Percentiles rank a stretch among this genome's conserved stretches.
Evolutionary conservation across 2,888 invertebrate genomes (phyloP).

Genomic region (Anthoptus insignis): DNA sequence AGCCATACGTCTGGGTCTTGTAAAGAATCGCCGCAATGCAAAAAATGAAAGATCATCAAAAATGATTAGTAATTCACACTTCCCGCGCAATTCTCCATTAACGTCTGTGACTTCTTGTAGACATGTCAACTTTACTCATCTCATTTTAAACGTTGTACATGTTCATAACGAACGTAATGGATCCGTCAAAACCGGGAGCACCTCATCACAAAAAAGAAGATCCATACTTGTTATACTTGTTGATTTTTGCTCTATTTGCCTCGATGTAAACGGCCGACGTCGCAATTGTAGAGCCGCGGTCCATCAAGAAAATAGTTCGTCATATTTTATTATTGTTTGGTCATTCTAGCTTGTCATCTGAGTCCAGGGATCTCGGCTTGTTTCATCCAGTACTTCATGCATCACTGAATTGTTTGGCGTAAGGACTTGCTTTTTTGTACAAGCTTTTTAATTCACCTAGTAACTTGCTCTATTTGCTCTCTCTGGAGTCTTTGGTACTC

Average conservation of each 20-base stretch:
- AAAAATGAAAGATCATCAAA: no score
- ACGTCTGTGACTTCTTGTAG: not conserved
- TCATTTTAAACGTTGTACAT: conserved; percentile 12
- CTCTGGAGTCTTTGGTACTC: no score
- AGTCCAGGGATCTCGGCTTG: conserved; percentile 12
- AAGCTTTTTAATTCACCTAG: no score
- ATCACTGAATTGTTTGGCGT: conserved; percentile 11
- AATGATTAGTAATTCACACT: no score
- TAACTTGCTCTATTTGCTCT: no score
- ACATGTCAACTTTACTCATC: not conserved
- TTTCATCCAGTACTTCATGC: conserved; percentile 23
- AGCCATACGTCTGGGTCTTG: no score
- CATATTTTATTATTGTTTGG: conserved; percentile 34
- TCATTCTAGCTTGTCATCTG: conserved; percentile 17
- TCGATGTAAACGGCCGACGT: conserved; percentile 8
- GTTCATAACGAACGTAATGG: conserved; percentile 34
- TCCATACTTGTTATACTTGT: conserved; percentile 33
- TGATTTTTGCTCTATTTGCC: conserved; percentile 26
- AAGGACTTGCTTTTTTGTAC: no score
- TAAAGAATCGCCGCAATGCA: no score
- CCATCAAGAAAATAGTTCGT: conserved; percentile 22
- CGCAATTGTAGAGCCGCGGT: conserved; percentile 14
- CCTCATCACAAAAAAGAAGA: conserved; percentile 35
- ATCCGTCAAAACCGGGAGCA: conserved; percentile 35
- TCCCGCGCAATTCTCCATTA: no score